Conservation (phyloP, 2,888 invertebrate species). For the Parelbella ahira region DNA sequence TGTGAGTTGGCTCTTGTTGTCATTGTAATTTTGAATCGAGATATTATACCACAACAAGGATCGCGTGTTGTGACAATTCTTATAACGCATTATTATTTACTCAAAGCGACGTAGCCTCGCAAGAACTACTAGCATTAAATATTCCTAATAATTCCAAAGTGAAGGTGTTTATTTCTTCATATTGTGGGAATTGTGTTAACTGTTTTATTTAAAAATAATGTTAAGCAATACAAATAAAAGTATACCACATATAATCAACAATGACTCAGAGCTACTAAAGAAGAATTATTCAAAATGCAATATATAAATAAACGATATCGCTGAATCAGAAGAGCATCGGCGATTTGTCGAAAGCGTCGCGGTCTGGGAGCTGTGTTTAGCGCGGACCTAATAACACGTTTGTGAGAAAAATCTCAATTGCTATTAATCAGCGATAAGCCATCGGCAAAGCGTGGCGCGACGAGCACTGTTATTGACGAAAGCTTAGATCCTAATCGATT, state of each 20-base stretch:
- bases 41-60: no score
- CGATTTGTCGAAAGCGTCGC: conserved; percentile 65
- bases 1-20: no score
- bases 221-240: no score
- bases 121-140: no score
- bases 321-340: conserved; percentile 58
- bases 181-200: no score
- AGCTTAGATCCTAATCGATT: conserved; percentile 80
- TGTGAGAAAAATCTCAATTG: conserved; percentile 73
- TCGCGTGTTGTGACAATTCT: no score
- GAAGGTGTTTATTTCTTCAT: no score
- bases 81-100: no score
- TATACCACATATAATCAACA: conserved; percentile 4
- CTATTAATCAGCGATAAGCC: conserved; percentile 75
- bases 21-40: no score
- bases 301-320: conserved; percentile 37
- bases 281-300: conserved; percentile 25
- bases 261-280: conserved; percentile 8
- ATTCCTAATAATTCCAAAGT: no score
- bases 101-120: no score
- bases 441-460: conserved; percentile 61
- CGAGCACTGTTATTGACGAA: conserved; percentile 78
- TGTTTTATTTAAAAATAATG: no score
- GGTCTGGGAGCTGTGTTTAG: conserved; percentile 54
- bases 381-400: conserved; percentile 67